phyloP scores from a whole-genome alignment of 2,113 vertebrate species.

The Indicator indicator region DNA sequence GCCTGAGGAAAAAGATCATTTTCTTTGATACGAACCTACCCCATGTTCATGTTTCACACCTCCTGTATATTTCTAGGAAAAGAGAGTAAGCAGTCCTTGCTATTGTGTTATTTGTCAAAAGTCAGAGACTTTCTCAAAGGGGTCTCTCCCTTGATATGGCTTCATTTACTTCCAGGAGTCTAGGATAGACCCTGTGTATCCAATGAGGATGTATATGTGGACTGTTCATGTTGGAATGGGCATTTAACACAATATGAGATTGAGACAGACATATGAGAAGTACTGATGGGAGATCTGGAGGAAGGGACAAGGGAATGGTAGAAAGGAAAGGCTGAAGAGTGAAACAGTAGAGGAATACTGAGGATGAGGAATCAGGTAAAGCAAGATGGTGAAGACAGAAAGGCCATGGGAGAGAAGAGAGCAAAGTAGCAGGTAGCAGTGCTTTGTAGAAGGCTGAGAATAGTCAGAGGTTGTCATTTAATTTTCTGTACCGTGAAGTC shows the following conservation, averaged over 20 bases:
- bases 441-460: not conserved
- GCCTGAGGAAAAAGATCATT: not conserved
- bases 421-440: not conserved
- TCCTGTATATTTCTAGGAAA: not conserved
- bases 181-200: not conserved
- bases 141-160: not conserved
- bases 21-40: not conserved
- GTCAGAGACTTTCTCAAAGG: not conserved
- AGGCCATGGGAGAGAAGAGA: not conserved
- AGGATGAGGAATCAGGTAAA: not conserved
- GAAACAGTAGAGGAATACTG: not conserved
- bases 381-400: not conserved
- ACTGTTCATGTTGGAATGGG: not conserved
- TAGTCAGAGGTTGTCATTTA: not conserved
- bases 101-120: not conserved
- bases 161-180: not conserved
- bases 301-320: not conserved
- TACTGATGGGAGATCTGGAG: not conserved
- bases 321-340: not conserved
- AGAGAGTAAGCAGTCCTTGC: not conserved
- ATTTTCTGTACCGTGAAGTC: not conserved
- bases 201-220: accelerated
- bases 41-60: not conserved
- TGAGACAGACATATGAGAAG: not conserved
- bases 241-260: not conserved